Evolutionary conservation across 2,113 vertebrate species (phyloP).

Genomic region (Tyrannus savana): DNA sequence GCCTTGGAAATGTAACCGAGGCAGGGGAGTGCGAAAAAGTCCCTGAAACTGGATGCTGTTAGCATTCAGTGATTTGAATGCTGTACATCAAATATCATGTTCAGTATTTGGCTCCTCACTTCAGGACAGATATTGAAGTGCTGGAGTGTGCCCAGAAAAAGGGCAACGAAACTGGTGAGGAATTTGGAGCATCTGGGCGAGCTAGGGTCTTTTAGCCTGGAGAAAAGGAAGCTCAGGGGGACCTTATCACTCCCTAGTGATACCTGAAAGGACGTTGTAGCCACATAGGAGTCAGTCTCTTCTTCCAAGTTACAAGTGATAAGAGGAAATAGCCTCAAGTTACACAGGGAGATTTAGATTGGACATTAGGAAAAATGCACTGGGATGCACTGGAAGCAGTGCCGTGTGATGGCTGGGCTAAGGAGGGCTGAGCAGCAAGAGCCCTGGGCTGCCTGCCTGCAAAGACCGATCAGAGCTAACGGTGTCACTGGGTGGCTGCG

Average conservation of each 20-base stretch:
- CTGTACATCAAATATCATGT: background rate
- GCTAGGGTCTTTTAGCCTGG: background rate
- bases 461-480: background rate
- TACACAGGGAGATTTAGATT: background rate
- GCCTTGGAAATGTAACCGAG: background rate
- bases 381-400: background rate
- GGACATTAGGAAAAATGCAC: background rate
- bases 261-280: background rate
- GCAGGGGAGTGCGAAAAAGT: background rate
- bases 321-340: background rate
- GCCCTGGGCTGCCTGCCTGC: background rate
- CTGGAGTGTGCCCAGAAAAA: background rate
- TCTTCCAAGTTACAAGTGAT: background rate
- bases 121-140: background rate
- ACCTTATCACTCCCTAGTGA: background rate
- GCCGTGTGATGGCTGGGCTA: background rate
- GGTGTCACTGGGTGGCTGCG: accelerated
- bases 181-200: background rate
- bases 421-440: background rate
- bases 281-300: accelerated
- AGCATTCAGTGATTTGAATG: background rate
- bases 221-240: background rate
- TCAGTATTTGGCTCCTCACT: background rate
- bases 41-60: background rate
- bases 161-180: background rate